phyloP scores from a whole-genome alignment of 1,140 invertebrate species.

The Armadillidium nasatum region DNA sequence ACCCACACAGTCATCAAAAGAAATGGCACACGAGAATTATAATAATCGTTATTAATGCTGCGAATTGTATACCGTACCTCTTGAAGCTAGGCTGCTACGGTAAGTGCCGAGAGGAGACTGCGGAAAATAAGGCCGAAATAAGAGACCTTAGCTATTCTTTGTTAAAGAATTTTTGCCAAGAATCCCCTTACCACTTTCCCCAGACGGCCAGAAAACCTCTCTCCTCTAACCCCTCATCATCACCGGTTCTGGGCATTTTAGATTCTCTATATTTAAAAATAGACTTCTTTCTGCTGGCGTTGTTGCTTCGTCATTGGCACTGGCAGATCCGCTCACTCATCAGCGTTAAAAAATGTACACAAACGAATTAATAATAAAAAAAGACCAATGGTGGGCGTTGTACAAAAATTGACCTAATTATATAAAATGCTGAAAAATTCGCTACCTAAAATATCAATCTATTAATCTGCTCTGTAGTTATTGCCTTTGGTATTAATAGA shows the following conservation, averaged over 20 bases:
- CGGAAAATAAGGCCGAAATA: not conserved
- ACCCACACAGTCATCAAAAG: too few species aligned
- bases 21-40: too few species aligned
- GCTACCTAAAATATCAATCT: too few species aligned
- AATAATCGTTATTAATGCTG: too few species aligned
- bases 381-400: too few species aligned
- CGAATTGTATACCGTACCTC: not conserved
- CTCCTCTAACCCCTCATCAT: not conserved
- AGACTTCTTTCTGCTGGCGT: not conserved
- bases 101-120: conserved; percentile 2
- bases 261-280: not conserved
- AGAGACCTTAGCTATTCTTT: not conserved
- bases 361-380: too few species aligned
- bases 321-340: not conserved
- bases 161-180: not conserved
- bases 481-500: too few species aligned
- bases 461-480: too few species aligned
- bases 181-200: not conserved
- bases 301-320: not conserved
- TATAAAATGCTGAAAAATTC: too few species aligned
- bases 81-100: not conserved
- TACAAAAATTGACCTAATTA: too few species aligned
- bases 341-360: too few species aligned
- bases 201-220: not conserved
- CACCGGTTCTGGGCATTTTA: not conserved